Percentiles rank a stretch among this genome's conserved stretches.
phyloP scores from a whole-genome alignment of 2,888 invertebrate genomes.

The Pantelozetes paolii region DNA sequence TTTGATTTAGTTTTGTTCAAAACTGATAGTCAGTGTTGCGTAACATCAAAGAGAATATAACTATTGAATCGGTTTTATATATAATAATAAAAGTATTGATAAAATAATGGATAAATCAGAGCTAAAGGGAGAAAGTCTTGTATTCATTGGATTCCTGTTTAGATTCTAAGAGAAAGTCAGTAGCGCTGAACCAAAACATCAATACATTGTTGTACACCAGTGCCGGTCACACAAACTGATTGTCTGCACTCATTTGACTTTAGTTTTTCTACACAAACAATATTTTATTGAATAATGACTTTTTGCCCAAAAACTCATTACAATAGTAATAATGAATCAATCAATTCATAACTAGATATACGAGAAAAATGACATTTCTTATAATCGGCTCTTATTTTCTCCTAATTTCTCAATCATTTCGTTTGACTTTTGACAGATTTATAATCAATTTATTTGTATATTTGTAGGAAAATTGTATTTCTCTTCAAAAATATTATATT shows the following conservation, averaged over 20 bases:
- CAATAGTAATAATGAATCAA: neutral
- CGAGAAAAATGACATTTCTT: too few species aligned
- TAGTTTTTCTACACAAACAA: neutral
- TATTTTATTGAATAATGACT: conserved; percentile 12
- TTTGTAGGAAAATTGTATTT: too few species aligned
- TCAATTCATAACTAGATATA: neutral
- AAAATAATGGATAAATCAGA: too few species aligned
- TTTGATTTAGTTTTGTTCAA: neutral
- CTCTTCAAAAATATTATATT: too few species aligned
- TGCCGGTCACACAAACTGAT: too few species aligned
- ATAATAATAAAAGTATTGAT: neutral
- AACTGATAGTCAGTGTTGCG: conserved; percentile 9
- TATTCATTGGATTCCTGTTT: neutral
- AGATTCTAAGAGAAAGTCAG: neutral
- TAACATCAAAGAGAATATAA: neutral
- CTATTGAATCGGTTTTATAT: neutral
- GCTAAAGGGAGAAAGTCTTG: neutral
- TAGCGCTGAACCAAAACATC: neutral
- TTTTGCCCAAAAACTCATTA: neutral
- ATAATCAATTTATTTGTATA: too few species aligned
- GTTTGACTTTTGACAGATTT: too few species aligned
- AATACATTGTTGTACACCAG: neutral
- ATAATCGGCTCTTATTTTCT: too few species aligned
- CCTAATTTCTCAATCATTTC: too few species aligned
- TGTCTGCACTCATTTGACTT: neutral